phyloP scores from a whole-genome alignment of 30 jellyfish, hydroid and myxozoan genomes.

The Mastigias papua region DNA sequence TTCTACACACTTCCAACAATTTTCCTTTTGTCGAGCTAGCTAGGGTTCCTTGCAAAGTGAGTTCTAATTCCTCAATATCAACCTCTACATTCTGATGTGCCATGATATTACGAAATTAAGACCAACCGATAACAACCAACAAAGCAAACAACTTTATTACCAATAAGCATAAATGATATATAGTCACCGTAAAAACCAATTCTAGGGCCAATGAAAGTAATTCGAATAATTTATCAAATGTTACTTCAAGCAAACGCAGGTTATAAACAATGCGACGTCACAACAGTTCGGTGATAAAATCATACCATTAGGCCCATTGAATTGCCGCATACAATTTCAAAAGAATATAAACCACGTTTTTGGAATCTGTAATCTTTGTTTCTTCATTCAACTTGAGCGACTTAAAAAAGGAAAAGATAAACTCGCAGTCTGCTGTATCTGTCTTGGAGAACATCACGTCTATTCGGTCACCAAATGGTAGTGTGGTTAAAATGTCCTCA shows the following conservation, averaged over 20 bases:
- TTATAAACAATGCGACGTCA: not conserved
- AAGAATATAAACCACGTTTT: slow-evolving; percentile 7
- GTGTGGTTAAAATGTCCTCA: not conserved
- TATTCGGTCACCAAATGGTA: slow-evolving; percentile 9
- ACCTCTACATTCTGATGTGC: not conserved
- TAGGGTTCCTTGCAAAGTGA: slow-evolving; percentile 10
- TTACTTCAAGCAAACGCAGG: not conserved
- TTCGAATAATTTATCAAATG: not conserved
- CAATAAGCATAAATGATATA: not conserved
- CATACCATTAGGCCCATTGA: not conserved
- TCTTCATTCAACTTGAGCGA: not conserved
- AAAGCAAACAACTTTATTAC: slow-evolving; percentile 20
- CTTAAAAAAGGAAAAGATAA: not conserved
- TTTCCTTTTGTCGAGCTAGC: not conserved
- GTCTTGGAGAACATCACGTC: not conserved
- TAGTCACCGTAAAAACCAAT: not conserved
- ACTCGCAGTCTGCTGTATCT: slow-evolving; percentile 13
- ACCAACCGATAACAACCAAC: not conserved
- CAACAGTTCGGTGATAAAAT: not conserved
- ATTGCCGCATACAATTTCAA: slow-evolving; percentile 5
- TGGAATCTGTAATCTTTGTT: not conserved
- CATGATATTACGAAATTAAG: not conserved
- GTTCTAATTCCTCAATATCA: slow-evolving; percentile 9
- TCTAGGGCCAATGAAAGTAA: not conserved
- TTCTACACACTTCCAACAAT: not conserved